Conservation (phyloP, 1,140 invertebrate species). For the Theocolax elegans region DNA sequence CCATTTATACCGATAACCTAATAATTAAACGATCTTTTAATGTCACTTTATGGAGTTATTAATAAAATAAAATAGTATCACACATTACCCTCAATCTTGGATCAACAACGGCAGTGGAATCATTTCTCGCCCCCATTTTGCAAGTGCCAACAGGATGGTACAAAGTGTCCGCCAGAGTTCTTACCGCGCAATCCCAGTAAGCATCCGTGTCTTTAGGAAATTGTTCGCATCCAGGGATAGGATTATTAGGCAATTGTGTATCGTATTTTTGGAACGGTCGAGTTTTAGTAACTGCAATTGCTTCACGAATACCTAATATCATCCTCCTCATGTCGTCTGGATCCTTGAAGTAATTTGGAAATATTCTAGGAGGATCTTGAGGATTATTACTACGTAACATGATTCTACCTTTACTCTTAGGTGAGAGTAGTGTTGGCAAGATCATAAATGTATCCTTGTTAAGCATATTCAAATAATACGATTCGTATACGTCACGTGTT, state of each 20-base stretch:
- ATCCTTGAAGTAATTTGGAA: constrained; percentile 72
- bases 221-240: constrained; percentile 66
- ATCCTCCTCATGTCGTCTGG: constrained; percentile 65
- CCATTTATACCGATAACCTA: constrained; percentile 59
- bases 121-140: constrained; percentile 72
- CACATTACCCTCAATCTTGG: constrained; percentile 65
- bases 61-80: too few species aligned
- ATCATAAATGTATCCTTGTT: not conserved
- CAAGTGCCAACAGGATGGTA: constrained; percentile 75
- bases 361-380: constrained; percentile 71
- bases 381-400: constrained; percentile 11
- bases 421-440: not conserved
- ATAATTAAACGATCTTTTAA: not conserved
- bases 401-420: constrained; percentile 1
- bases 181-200: constrained; percentile 32
- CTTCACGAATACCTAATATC: constrained; percentile 65
- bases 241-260: constrained; percentile 59
- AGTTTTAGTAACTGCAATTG: constrained; percentile 53
- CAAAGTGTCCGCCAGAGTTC: constrained; percentile 67
- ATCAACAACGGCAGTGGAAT: constrained; percentile 70
- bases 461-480: not conserved
- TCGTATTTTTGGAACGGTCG: constrained; percentile 34
- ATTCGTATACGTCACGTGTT: not conserved
- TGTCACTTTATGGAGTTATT: not conserved
- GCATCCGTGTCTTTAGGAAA: constrained; percentile 65